These are phyloP conservation scores for Gymnoscopelus braueri DNA, from an alignment of 2,797 vertebrate genomes.

Conservation along the genomic window DNA sequence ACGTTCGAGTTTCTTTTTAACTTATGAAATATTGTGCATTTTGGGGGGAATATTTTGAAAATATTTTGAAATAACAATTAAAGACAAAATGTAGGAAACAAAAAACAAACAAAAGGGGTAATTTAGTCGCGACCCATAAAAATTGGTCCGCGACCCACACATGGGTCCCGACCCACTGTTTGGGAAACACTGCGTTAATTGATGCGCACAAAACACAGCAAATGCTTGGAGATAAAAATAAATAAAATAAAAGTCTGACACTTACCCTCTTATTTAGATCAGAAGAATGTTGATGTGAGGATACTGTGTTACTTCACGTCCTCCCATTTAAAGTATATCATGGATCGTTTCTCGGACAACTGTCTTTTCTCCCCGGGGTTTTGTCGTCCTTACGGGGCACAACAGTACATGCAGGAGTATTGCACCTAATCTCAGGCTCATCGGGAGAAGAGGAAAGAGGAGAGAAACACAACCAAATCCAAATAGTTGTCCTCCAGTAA, in stretches of 20 bases:
- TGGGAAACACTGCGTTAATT: no score
- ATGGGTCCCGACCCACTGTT: no score
- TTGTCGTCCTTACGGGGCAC: slow-evolving; percentile 48
- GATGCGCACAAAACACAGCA: slow-evolving; percentile 32
- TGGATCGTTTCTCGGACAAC: slow-evolving; percentile 50
- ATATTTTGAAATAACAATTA: no score
- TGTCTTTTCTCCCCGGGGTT: slow-evolving; percentile 56
- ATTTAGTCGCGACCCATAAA: no score
- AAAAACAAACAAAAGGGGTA: no score
- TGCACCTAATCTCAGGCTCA: slow-evolving; percentile 29
- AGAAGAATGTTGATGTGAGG: slow-evolving; percentile 21
- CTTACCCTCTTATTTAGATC: slow-evolving; percentile 70
- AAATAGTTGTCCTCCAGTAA: slow-evolving; percentile 54
- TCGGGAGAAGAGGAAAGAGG: slow-evolving; percentile 20
- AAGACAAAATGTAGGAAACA: no score
- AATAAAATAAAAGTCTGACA: slow-evolving; percentile 42
- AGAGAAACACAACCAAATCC: slow-evolving; percentile 37
- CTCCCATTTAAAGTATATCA: slow-evolving; percentile 56
- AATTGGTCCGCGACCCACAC: no score
- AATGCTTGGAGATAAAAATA: background rate
- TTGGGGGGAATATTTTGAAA: no score
- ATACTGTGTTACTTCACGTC: slow-evolving; percentile 37
- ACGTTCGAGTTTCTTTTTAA: no score
- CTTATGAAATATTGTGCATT: no score
- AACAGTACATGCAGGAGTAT: background rate